Conservation (phyloP, 2,888 invertebrate species). For the Drosophila fulvimacula region DNA sequence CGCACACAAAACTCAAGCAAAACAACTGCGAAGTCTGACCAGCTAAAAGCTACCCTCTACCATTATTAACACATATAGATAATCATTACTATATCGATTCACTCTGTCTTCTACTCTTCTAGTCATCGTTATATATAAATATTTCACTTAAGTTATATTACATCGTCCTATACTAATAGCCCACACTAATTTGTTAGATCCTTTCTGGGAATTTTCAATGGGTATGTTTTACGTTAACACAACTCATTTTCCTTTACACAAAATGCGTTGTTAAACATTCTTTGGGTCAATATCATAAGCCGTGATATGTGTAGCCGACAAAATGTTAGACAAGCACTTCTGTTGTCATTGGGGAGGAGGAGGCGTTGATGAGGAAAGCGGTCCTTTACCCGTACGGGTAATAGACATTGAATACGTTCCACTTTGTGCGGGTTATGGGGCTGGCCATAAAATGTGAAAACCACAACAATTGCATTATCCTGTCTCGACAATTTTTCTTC, state of each 20-base stretch:
- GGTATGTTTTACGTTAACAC: background rate
- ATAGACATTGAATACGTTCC: constrained; percentile 48
- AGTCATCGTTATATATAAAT: background rate
- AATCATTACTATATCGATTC: background rate
- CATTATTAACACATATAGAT: background rate
- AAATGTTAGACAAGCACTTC: constrained; percentile 73
- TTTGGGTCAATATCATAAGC: constrained; percentile 82
- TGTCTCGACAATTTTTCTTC: constrained; percentile 6
- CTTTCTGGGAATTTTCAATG: background rate
- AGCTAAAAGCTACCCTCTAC: background rate
- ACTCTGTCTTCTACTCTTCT: no score
- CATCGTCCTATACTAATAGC: background rate
- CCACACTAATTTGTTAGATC: background rate
- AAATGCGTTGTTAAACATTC: constrained; percentile 75
- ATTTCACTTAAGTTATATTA: background rate
- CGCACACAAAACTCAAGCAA: constrained; percentile 28
- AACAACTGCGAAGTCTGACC: background rate
- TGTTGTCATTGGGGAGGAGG: constrained; percentile 28
- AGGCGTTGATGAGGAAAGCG: constrained; percentile 16
- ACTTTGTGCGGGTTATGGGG: constrained; percentile 45
- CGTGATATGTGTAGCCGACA: constrained; percentile 80
- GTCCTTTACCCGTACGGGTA: background rate
- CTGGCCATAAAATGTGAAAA: constrained; percentile 64
- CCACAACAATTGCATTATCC: constrained; percentile 69
- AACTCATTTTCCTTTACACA: constrained; percentile 32